Percentiles rank a stretch among this genome's conserved stretches.
Conservation (phyloP, 2,113 vertebrate species). For the Podiceps cristatus region DNA sequence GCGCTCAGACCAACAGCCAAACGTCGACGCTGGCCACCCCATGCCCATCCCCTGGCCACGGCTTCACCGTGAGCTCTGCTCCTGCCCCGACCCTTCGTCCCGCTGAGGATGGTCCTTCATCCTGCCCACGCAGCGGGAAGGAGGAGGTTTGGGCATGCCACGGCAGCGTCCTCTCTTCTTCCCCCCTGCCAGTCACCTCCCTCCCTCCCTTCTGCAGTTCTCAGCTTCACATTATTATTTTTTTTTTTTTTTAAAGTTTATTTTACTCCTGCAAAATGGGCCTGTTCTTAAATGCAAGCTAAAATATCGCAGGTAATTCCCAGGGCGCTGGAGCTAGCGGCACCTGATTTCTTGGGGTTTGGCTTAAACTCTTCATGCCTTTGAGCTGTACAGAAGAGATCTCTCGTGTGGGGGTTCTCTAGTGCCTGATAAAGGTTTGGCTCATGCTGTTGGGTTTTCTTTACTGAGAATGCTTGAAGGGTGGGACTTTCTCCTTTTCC, state of each 20-base stretch:
- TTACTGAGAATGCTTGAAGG: not conserved
- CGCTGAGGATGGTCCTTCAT: not conserved
- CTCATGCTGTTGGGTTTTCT: not conserved
- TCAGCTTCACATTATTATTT: not conserved
- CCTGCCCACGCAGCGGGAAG: accelerated
- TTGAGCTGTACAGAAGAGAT: not conserved
- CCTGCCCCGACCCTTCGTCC: not conserved
- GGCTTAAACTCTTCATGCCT: not conserved
- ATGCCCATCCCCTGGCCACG: accelerated
- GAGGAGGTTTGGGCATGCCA: not conserved
- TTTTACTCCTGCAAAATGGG: not conserved
- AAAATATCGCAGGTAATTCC: not conserved
- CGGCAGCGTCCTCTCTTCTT: not conserved
- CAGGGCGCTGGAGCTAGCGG: accelerated
- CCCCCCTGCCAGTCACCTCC: accelerated
- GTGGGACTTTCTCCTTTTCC: not conserved
- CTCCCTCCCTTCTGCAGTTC: not conserved
- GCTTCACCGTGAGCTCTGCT: accelerated
- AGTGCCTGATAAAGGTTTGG: not conserved
- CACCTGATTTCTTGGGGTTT: not conserved
- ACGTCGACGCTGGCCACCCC: not conserved
- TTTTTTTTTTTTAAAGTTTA: not conserved
- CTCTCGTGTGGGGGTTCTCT: not conserved
- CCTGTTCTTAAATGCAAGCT: not conserved
- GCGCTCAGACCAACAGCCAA: not conserved